Base-by-base conservation (phyloP, 2,888 invertebrate genomes). In the Netelia inedita region DNA sequence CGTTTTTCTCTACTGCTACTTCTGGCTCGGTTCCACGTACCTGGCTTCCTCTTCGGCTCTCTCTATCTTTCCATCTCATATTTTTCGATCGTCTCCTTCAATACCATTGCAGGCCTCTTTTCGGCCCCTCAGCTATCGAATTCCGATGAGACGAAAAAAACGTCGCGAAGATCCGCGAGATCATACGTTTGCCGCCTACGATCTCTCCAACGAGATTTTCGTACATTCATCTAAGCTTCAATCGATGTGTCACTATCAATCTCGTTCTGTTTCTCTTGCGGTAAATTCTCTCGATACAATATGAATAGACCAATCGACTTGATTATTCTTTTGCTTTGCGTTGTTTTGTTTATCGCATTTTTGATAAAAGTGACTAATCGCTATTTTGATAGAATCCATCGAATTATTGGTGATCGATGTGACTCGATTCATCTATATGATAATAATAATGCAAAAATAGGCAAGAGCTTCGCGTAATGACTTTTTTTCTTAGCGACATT, bases 1-100 rank as follows among this genome's bases (percentile, higher is more conserved):
- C 90, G 88, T 91, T 91, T 91, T 90, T 89, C 88, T 87, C 85
- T 6, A 35, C 8, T 35, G 59, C 61, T 55, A 16, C 89, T 92
- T 88, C 91, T 92, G 92, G 92, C 92, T 91, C 86, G 79, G 88
- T 90, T 92, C 92, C 91, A 91, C 89, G 90, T 88, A 87, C 86
- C 82, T 85, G 80, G 68, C 66, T 41, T 46, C 82, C 78, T 84
- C 82, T 74, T 80, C 83, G 86, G 75, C 79, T 81, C 82, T 72
- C 76, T 74, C 80, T 79, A 68, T 72, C 82, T 80, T 21, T 55
- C 19, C 23, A n/a, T 55, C 35, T 35, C 35, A 35, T 79, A 71
- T 72, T 83, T 80, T 66, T 55, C 19, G 19, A 21, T 55, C 43
- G 10, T 23, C 57, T 46, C 19, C 14, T 65, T 55, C 35, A 50